A percentile compares a stretch with the other conserved stretches of the same genome.
phyloP scores from a whole-genome alignment of 1,140 invertebrate species.

The Andricus grossulariae region DNA sequence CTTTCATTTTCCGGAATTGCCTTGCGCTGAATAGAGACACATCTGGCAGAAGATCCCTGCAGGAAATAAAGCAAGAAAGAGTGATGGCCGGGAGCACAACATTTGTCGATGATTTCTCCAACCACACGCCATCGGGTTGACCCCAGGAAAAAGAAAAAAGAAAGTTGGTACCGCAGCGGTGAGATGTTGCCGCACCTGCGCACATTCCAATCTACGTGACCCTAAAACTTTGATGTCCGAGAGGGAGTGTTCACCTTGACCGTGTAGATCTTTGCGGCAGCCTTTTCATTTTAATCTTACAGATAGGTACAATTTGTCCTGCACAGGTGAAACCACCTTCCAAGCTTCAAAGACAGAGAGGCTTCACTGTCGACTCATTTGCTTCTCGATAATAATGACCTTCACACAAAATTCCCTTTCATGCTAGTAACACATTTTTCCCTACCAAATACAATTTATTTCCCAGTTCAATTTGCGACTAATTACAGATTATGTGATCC shows the following conservation, averaged over 20 bases:
- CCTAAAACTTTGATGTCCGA: conserved; percentile 67
- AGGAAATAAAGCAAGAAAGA: conserved; percentile 1
- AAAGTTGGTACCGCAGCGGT: conserved; percentile 63
- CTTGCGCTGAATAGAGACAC: conserved; percentile 23
- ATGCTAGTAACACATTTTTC: neutral
- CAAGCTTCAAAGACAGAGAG: neutral
- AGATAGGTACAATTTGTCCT: neutral
- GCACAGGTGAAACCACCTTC: neutral
- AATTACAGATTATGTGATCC: too few species aligned
- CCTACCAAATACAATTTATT: too few species aligned
- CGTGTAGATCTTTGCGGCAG: conserved; percentile 48
- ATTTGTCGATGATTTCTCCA: conserved; percentile 53
- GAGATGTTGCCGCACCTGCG: conserved; percentile 71
- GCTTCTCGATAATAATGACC: neutral
- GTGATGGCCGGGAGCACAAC: conserved; percentile 9
- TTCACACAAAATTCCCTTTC: conserved; percentile 5
- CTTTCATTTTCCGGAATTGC: conserved; percentile 29
- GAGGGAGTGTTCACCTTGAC: conserved; percentile 65
- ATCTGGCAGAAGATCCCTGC: conserved; percentile 6
- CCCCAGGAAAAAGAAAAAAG: conserved; percentile 68
- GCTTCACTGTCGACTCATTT: neutral
- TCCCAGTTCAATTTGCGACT: too few species aligned
- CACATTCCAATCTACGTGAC: conserved; percentile 69
- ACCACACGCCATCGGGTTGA: conserved; percentile 48
- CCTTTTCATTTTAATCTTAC: conserved; percentile 36